These are phyloP conservation scores for Ammospiza caudacuta DNA, from an alignment of 2,113 vertebrate genomes.

Conservation along the genomic window DNA sequence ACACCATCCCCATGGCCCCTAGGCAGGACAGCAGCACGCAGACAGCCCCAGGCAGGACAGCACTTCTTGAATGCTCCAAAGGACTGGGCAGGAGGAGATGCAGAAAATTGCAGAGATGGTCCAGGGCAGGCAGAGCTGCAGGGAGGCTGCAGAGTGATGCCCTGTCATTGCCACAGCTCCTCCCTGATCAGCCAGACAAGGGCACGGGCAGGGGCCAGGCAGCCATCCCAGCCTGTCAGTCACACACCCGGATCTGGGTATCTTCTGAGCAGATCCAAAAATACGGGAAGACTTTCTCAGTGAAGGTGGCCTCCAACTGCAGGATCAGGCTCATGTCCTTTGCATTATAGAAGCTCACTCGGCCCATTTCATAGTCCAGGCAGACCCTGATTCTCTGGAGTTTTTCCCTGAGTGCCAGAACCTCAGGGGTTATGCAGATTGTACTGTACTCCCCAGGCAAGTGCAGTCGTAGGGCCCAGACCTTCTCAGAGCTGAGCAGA, in stretches of 20 bases:
- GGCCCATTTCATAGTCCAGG: not conserved
- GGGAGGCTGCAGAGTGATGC: accelerated
- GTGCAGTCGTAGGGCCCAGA: too few relatives aligned
- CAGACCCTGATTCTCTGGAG: not conserved
- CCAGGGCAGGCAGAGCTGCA: not conserved
- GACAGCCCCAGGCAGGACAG: not conserved
- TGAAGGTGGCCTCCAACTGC: conserved; percentile 13
- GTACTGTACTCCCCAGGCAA: too few relatives aligned
- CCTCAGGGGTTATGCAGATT: too few relatives aligned
- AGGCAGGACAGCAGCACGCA: not conserved
- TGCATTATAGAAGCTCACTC: conserved; percentile 2
- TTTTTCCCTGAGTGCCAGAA: not conserved
- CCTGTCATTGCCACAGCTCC: accelerated
- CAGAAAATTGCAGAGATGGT: accelerated
- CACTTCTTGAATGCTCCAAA: conserved; percentile 6
- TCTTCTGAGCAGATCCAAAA: not conserved
- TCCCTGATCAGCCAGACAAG: not conserved
- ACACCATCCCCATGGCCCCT: accelerated
- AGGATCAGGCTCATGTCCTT: not conserved
- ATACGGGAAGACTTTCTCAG: conserved; percentile 31
- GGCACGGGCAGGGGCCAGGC: accelerated
- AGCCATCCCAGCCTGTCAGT: accelerated
- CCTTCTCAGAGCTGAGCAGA: too few relatives aligned
- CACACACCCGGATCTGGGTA: not conserved
- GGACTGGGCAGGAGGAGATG: not conserved